Base-by-base conservation (phyloP, 2,113 vertebrate genomes). In the Progne subis region DNA sequence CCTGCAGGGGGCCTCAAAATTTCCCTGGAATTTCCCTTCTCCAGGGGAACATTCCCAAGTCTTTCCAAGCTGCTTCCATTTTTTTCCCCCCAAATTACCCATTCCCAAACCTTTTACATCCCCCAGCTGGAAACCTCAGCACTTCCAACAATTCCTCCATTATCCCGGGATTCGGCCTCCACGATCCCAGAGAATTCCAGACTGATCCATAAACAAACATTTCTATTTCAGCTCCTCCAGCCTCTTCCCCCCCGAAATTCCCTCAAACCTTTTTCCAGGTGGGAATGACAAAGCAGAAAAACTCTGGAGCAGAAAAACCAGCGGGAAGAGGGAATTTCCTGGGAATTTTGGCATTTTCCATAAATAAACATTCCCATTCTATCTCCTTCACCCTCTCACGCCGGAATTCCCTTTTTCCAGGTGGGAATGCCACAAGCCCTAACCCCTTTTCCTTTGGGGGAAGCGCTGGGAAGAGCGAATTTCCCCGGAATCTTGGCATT, bases 201-300 rank as follows among this genome's bases (percentile, higher is more conserved):
- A 9, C 18, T 19, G 9, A 63, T n/a, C 43, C 19, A 5, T 2
- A 11, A 7, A 41, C 2, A 25, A 13, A n/a, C 7, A 19, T 16
- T 37, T 29, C 41, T 4, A 2, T 18, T 11, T 8, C 28, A 14
- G 7, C 24, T 56, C 50, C 56, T 52, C 20, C 55, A 20, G 5
- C 55, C 31, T n/a, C 55, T 56, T 37, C 37, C 18, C 3, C 0
- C 12, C 1, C 37, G 1, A 23, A 57, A n/a, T n/a, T 57, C 32
- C 32, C 20, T n/a, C 32, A 23, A 14, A 12, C 12, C 19, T n/a
- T 57, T 57, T 57, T n/a, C 55, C 55, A n/a, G 12, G 32, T n/a
- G 19, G 55, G 32, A n/a, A 57, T 6, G 19, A 57, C 55, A n/a
- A 56, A 17, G 18, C 55, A 56, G 31, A n/a, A 56, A 56, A 31